Evolutionary conservation across 2,888 invertebrate species (phyloP).

Genomic region (Caenorhabditis parvicauda): DNA sequence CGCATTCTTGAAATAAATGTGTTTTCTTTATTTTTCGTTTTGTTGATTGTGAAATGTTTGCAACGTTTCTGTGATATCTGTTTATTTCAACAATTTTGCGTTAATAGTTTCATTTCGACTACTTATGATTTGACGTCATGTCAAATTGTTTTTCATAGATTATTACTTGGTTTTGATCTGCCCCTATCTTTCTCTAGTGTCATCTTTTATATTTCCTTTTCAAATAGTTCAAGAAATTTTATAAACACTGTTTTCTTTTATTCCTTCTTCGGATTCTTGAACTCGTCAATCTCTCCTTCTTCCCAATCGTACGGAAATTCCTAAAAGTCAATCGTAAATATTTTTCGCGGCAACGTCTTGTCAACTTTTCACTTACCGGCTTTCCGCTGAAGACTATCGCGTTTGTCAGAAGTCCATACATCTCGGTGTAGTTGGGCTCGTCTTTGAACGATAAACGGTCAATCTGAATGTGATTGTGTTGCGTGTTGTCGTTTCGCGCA

Average conservation of each 20-base stretch:
- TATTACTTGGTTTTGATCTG: too few species aligned
- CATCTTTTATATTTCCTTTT: too few species aligned
- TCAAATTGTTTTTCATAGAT: too few species aligned
- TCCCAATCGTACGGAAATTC: constrained; percentile 47
- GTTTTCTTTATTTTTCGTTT: too few species aligned
- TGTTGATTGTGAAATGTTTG: too few species aligned
- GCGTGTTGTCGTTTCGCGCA: neutral
- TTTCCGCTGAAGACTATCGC: constrained; percentile 27
- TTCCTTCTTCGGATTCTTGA: constrained; percentile 18
- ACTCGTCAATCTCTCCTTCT: constrained; percentile 20
- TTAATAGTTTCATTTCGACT: too few species aligned
- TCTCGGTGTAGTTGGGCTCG: constrained; percentile 34
- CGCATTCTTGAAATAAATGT: too few species aligned
- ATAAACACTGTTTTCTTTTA: neutral
- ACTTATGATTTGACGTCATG: too few species aligned
- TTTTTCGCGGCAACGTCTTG: neutral
- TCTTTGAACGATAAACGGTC: constrained; percentile 37
- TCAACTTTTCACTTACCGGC: constrained; percentile 4
- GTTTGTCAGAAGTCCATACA: constrained; percentile 29
- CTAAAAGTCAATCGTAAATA: constrained; percentile 6
- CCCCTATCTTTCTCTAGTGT: too few species aligned
- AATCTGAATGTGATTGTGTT: constrained; percentile 11
- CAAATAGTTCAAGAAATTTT: too few species aligned
- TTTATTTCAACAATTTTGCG: too few species aligned
- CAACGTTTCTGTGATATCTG: too few species aligned